These are phyloP conservation scores for Lates calcarifer DNA, from an alignment of 2,113 vertebrate genomes.

Conservation along the genomic window DNA sequence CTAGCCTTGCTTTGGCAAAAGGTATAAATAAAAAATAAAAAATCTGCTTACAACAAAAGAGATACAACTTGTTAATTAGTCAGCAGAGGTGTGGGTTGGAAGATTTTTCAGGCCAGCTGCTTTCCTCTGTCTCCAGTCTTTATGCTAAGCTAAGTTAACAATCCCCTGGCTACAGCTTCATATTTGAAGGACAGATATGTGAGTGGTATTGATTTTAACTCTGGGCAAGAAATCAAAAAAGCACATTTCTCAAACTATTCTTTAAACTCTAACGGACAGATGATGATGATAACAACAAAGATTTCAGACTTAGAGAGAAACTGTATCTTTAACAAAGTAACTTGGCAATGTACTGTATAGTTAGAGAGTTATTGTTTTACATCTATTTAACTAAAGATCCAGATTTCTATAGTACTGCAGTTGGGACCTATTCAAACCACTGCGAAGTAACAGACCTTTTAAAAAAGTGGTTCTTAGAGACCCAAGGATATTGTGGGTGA, in stretches of 20 bases:
- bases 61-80: too few relatives aligned
- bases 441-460: slow-evolving; percentile 23
- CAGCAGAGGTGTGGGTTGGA: too few relatives aligned
- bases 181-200: too few relatives aligned
- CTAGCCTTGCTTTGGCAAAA: not conserved
- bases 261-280: not conserved
- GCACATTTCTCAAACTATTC: not conserved
- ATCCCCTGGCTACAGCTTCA: too few relatives aligned
- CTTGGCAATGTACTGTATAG: not conserved
- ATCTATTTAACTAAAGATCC: not conserved
- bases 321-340: not conserved
- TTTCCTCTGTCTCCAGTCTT: too few relatives aligned
- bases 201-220: too few relatives aligned
- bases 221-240: too few relatives aligned
- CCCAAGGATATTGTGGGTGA: slow-evolving; percentile 36
- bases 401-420: slow-evolving; percentile 1
- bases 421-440: not conserved
- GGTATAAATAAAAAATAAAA: too few relatives aligned
- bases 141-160: too few relatives aligned
- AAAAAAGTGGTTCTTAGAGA: slow-evolving; percentile 4
- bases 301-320: not conserved
- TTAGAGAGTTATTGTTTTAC: not conserved
- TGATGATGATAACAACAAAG: not conserved
- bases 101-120: too few relatives aligned
- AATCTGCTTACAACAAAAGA: too few relatives aligned